Evolutionary conservation across 1,140 invertebrate genomes (phyloP), one percentile per base, ranked within the genome.

Genomic region (Asobara japonica): DNA sequence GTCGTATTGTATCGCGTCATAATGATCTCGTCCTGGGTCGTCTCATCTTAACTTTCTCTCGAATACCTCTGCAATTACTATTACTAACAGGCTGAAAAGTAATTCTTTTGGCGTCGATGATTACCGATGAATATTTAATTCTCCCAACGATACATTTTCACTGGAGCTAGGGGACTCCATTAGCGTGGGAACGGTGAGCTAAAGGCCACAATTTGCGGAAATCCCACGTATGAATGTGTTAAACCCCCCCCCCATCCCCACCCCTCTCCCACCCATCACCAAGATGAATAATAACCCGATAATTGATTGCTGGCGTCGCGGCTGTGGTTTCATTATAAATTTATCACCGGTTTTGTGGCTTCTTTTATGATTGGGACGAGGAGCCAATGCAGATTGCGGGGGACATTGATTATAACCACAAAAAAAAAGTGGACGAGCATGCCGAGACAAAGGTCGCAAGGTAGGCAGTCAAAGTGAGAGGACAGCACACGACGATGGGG

Each of bases 331-430:
- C 51, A 56, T 56, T 22, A 56, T 27, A 56, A 56, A 56, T 56
- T 56, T 56, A 56, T 56, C 51, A 27, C 51, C 51, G 51, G 51
- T 45, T 45, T 56, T 56, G 51, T 56, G 51, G 18, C 22, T 56
- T 18, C 8, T 56, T 56, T 56, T 56, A 56, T 27, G 51, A 56
- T 25, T 25, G 51, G 25, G 51, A 16, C 11, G 22, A 56, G 51
- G 7, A 10, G 51, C 11, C 18, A 22, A 22, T 56, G 51, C 11
- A 10, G 51, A 56, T 56, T 22, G 51, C 18, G 25, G 11, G 51
- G 51, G 18, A 56, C 51, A 56, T 56, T 10, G 51, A 56, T 56
- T 56, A 22, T 56, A 56, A 56, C n/a, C 51, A 45, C 18, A 45
- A 13, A 22, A 56, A 56, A 56, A 45, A 56, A 56, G 6, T 56